These are phyloP conservation scores for Horisme vitalbata DNA, from an alignment of 2,888 invertebrate species.

Conservation along the genomic window DNA sequence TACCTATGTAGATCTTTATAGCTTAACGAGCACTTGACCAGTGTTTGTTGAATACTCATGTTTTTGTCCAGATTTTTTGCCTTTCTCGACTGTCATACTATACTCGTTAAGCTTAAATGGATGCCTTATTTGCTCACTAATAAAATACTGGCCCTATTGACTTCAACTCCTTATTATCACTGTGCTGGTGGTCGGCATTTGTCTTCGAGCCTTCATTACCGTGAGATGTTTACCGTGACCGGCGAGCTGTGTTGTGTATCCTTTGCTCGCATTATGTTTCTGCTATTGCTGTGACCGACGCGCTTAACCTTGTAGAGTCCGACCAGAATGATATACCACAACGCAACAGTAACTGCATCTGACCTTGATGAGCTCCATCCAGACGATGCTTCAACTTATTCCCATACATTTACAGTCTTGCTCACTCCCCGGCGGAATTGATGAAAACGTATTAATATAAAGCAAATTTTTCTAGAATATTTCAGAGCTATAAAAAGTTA, in stretches of 20 bases:
- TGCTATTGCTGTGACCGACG: conserved; percentile 56
- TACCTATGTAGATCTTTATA: conserved; percentile 1
- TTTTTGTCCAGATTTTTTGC: conserved; percentile 27
- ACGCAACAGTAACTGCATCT: conserved; percentile 58
- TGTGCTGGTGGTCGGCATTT: conserved; percentile 55
- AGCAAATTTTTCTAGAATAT: conserved; percentile 26
- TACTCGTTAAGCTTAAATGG: conserved; percentile 31
- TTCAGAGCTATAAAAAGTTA: conserved; percentile 37
- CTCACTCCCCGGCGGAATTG: conserved; percentile 6
- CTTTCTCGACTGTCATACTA: conserved; percentile 27
- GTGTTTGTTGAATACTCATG: conserved; percentile 11
- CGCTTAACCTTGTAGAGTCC: conserved; percentile 70
- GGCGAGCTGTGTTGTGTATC: conserved; percentile 50
- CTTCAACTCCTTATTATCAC: conserved; percentile 40
- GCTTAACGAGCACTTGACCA: conserved; percentile 11
- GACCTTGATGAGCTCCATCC: conserved; percentile 44
- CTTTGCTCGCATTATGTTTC: conserved; percentile 56
- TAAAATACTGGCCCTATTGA: conserved; percentile 35
- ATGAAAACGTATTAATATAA: conserved; percentile 14
- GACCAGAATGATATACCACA: conserved; percentile 56
- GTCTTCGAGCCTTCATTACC: conserved; percentile 58
- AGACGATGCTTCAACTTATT: conserved; percentile 15
- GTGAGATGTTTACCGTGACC: conserved; percentile 73
- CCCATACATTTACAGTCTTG: conserved; percentile 3
- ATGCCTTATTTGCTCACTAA: conserved; percentile 36